Conservation (phyloP, 2,797 vertebrate genomes). For the Sebastes wilsoni region DNA sequence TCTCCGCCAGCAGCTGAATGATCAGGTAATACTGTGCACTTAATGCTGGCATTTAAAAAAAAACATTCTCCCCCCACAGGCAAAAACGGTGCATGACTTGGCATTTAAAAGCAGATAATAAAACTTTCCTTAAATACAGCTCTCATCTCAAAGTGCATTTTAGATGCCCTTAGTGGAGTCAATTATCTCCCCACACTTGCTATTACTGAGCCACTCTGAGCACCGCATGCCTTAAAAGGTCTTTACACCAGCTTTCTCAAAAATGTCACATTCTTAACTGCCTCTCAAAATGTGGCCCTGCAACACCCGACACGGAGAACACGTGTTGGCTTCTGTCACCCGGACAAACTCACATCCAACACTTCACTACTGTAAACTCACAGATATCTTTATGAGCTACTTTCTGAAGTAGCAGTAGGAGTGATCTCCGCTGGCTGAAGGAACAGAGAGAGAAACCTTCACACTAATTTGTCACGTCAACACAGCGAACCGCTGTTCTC, state of each 20-base stretch:
- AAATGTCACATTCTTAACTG: constrained; percentile 74
- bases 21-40: constrained; percentile 78
- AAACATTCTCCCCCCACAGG: constrained; percentile 60
- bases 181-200: constrained; percentile 80
- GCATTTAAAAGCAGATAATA: constrained; percentile 82
- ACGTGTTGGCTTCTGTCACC: constrained; percentile 35
- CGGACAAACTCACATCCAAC: neutral
- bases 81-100: constrained; percentile 68
- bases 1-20: constrained; percentile 67
- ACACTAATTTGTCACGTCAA: constrained; percentile 30
- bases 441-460: neutral
- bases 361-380: neutral
- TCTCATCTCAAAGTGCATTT: constrained; percentile 82
- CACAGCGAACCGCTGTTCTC: neutral
- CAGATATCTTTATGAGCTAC: neutral
- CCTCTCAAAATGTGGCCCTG: constrained; percentile 61
- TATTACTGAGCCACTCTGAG: constrained; percentile 72
- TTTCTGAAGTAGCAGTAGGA: neutral
- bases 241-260: constrained; percentile 58
- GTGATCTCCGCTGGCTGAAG: neutral
- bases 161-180: constrained; percentile 78
- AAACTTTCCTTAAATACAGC: constrained; percentile 79
- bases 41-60: constrained; percentile 84
- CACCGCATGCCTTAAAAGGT: constrained; percentile 71
- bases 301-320: constrained; percentile 35